These are phyloP conservation scores for Diarsia rubi DNA, from an alignment of 2,888 invertebrate species.

Conservation along the genomic window DNA sequence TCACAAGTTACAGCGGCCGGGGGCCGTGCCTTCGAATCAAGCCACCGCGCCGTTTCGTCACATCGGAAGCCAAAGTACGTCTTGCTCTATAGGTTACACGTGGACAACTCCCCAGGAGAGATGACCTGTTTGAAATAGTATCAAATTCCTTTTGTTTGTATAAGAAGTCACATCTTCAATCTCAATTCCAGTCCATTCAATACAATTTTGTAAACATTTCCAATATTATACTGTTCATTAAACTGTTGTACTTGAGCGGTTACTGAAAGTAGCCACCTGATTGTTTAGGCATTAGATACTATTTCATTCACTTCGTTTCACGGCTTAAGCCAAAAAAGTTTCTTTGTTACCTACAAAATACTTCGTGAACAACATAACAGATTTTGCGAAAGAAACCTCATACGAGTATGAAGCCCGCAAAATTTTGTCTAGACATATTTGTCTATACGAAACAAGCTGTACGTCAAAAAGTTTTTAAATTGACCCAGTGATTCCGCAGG, in stretches of 20 bases:
- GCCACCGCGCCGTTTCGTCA: conserved; percentile 52
- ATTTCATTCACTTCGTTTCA: conserved; percentile 8
- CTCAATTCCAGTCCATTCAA: conserved; percentile 5
- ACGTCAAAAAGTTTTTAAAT: conserved; percentile 64
- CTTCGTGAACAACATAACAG: conserved; percentile 22
- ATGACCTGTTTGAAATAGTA: neutral
- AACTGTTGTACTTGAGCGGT: neutral
- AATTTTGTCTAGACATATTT: conserved; percentile 51
- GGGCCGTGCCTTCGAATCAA: conserved; percentile 61
- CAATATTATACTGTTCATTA: neutral
- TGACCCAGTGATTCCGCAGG: conserved; percentile 54
- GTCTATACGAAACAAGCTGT: conserved; percentile 40
- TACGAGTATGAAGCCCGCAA: conserved; percentile 33
- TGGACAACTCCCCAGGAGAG: conserved; percentile 2
- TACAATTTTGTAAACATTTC: conserved; percentile 4
- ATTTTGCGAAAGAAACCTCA: conserved; percentile 29
- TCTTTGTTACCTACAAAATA: conserved; percentile 26
- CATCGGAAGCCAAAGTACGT: conserved; percentile 42
- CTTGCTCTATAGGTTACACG: conserved; percentile 27
- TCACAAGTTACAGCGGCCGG: conserved; percentile 73
- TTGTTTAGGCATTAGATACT: conserved; percentile 5
- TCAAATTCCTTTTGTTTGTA: conserved; percentile 16
- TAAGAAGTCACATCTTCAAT: neutral
- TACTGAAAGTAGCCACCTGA: neutral
- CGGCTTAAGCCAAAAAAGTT: conserved; percentile 21